phyloP scores from a whole-genome alignment of 1,140 invertebrate genomes.

The Augochlora pura region DNA sequence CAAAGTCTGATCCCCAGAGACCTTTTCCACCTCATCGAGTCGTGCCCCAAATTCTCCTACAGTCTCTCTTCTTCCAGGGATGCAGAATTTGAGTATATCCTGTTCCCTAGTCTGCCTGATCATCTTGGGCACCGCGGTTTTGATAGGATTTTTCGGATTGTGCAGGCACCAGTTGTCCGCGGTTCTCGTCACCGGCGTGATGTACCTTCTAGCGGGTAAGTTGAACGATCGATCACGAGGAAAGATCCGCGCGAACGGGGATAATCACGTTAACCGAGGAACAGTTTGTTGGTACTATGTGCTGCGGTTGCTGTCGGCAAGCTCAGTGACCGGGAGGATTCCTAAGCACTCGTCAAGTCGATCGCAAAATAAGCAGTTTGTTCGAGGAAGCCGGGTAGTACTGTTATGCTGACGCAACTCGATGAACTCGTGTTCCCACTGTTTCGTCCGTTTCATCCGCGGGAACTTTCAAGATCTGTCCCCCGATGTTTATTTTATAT shows the following conservation, averaged over 20 bases:
- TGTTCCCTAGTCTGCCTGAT: constrained; percentile 94
- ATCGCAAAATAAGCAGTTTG: constrained; percentile 19
- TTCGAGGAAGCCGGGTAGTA: background rate
- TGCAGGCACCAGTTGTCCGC: constrained; percentile 93
- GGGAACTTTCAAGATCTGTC: background rate
- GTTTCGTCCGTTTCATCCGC: too few species aligned
- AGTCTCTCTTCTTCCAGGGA: constrained; percentile 82
- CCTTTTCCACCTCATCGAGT: too few species aligned
- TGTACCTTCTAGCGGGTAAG: constrained; percentile 93
- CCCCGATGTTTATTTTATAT: background rate
- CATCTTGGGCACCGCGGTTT: constrained; percentile 89
- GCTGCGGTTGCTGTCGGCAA: background rate
- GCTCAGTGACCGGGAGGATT: constrained; percentile 15
- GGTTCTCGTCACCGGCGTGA: constrained; percentile 93
- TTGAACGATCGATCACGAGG: constrained; percentile 14
- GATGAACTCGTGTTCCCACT: background rate
- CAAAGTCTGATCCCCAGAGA: too few species aligned
- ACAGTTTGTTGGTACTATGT: background rate
- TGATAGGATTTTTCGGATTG: constrained; percentile 92
- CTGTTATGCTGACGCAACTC: background rate
- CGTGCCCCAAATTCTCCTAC: too few species aligned
- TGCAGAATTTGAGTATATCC: constrained; percentile 96
- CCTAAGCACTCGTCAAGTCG: constrained; percentile 1
- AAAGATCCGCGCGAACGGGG: background rate
- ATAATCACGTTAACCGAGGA: constrained; percentile 11